Evolutionary conservation across 2,113 vertebrate species (phyloP), one percentile per base, ranked within the genome.

Genomic region (Centropus unirufus): DNA sequence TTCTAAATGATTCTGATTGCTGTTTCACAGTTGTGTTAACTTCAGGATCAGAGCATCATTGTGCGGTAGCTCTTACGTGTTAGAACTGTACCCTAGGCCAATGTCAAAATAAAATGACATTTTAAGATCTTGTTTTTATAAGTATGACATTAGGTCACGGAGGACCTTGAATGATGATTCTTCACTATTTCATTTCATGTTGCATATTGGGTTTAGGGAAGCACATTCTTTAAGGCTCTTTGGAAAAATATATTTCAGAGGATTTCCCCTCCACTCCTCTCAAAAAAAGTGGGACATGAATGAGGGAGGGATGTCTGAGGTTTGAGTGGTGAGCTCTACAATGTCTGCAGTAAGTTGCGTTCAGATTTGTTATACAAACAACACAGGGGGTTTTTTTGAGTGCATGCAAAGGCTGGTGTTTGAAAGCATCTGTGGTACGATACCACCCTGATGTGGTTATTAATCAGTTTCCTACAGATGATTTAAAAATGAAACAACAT

Each of bases 61-160:
- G 18, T 52, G 10, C 18, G 17, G 46, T 63, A 75, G 47, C 24
- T 82, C 47, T n/a, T 64, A 24, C 12, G 34, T 67, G 57, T 82
- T 39, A 44, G 17, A 84, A 58, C 68, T 52, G 19, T 20, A 20
- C 27, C 72, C 8, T 36, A 75, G 32, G 64, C 30, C 14, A 61
- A 59, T 22, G 7, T 10, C n/a, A 85, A 76, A 89, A 64, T 89
- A 68, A 82, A 79, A 83, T n/a, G 8, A 49, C 9, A 3, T 83
- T 82, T 84, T 74, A 79, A 61, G 20, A 21, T 82, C 4, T 59
- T 76, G 16, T 5, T 29, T 36, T 61, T 70, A 1, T 47, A 59
- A 62, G 12, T 79, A 12, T 68, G 34, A 2, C 0, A 1, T 44
- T 51, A 57, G 2, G 1, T 11, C 1, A 0, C 14, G 68, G 30